Evolutionary conservation across 1,140 invertebrate genomes (phyloP).

Genomic region (Leptestheria dahalacensis): DNA sequence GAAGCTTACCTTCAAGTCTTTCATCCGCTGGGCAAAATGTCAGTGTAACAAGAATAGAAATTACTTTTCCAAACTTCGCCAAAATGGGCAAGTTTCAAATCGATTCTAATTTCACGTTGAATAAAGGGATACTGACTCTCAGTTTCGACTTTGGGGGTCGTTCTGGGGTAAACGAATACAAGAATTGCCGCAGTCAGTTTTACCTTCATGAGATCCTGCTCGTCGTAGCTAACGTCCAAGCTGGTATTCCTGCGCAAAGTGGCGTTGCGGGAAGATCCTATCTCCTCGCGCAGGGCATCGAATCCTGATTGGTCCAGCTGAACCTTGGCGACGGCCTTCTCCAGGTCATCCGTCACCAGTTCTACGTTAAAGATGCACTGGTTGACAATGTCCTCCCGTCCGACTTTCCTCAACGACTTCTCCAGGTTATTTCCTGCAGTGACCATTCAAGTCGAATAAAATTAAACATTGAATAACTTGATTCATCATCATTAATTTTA

Average conservation of each 20-base stretch:
- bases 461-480: no score
- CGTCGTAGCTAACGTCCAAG: conserved; percentile 47
- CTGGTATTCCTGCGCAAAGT: conserved; percentile 43
- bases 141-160: no score
- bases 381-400: conserved; percentile 72
- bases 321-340: conserved; percentile 57
- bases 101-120: no score
- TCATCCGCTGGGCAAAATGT: conserved; percentile 11
- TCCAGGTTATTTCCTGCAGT: conserved; percentile 63
- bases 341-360: conserved; percentile 48
- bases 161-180: no score
- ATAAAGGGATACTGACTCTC: no score
- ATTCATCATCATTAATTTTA: no score
- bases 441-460: no score
- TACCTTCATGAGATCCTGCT: conserved; percentile 54
- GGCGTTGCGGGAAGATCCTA: conserved; percentile 38
- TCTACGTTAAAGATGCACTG: conserved; percentile 75
- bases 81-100: no score
- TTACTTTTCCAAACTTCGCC: no score
- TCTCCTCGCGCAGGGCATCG: conserved; percentile 52
- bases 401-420: conserved; percentile 71
- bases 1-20: conserved; percentile 15
- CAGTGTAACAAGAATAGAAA: not conserved
- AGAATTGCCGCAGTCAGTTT: no score
- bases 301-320: conserved; percentile 60